Evolutionary conservation across 1,140 invertebrate species (phyloP), one percentile per base, ranked within the genome.

Genomic region (Lordiphosa stackelbergi): DNA sequence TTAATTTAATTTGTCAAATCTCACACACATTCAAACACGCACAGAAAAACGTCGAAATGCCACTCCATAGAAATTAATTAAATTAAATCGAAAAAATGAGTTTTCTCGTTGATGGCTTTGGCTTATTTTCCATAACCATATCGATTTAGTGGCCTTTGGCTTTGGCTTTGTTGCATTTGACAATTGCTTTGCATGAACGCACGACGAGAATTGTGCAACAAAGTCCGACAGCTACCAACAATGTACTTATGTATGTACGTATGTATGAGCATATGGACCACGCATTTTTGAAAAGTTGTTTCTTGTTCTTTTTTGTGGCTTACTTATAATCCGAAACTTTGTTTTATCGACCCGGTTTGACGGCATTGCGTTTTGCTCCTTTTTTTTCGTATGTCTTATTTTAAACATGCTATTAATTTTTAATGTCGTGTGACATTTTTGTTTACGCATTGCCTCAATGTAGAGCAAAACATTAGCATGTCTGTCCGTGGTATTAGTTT

Each of bases 261-360:
- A 8, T 31, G 41, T 66, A 48, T 59, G 43, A 51, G 57, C 66
- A 69, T 70, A 51, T 35, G 38, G 12, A 70, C 60, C 72, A 75
- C 72, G 72, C 72, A 75, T 75, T 75, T 73, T 75, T 66, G 72
- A 75, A 75, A 75, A 75, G 72, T 75, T 53, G 72, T 75, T 75
- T 74, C 59, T 55, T 75, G 66, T 71, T 75, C 66, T 75, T 75
- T 75, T 75, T 74, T 74, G 22, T 24, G 22, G 22, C 65, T 43
- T 61, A 60, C 37, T 65, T 66, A 54, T 52, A 66, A 57, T 56
- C 65, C 49, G 41, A 49, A 70, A 57, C 46, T 69, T 70, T 53
- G 49, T 64, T 69, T 66, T 70, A 66, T 66, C 72, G 51, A 75
- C 72, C 72, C 69, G 71, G 72, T 75, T 75, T 75, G 72, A 66